A percentile compares a stretch with the other conserved stretches of the same genome.
Conservation (phyloP, 1,140 invertebrate genomes). For the Thrips palmi region DNA sequence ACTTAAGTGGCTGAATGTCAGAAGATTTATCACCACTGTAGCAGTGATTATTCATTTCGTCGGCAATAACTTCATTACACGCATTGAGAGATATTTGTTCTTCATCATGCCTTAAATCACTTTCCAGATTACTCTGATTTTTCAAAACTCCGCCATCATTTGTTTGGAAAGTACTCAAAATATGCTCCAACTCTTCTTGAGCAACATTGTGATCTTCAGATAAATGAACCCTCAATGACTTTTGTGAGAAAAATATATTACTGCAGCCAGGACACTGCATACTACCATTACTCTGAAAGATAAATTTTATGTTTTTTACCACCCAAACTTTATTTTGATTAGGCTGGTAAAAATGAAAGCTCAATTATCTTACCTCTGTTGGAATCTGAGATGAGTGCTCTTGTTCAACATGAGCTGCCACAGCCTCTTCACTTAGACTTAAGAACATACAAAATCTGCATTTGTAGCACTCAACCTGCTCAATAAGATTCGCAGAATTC, state of each 20-base stretch:
- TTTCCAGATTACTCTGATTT: constrained; percentile 15
- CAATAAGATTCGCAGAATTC: no score
- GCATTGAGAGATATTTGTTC: constrained; percentile 1
- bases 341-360: no score
- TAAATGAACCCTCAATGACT: constrained; percentile 26
- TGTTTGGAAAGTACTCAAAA: background rate
- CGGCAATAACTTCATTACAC: constrained; percentile 13
- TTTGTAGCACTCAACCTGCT: background rate
- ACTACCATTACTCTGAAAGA: background rate
- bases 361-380: no score
- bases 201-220: constrained; percentile 25
- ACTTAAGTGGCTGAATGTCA: constrained; percentile 7
- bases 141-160: background rate
- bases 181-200: constrained; percentile 17
- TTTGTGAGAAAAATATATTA: constrained; percentile 26
- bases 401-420: background rate
- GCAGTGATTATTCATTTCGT: background rate
- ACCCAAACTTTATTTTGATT: no score
- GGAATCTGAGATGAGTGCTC: background rate
- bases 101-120: constrained; percentile 20
- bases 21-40: background rate
- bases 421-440: background rate
- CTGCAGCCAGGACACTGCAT: constrained; percentile 24
- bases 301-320: no score
- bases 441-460: background rate